These are phyloP conservation scores for Ditylenchus dipsaci DNA, from an alignment of 1,140 invertebrate species.

Conservation along the genomic window DNA sequence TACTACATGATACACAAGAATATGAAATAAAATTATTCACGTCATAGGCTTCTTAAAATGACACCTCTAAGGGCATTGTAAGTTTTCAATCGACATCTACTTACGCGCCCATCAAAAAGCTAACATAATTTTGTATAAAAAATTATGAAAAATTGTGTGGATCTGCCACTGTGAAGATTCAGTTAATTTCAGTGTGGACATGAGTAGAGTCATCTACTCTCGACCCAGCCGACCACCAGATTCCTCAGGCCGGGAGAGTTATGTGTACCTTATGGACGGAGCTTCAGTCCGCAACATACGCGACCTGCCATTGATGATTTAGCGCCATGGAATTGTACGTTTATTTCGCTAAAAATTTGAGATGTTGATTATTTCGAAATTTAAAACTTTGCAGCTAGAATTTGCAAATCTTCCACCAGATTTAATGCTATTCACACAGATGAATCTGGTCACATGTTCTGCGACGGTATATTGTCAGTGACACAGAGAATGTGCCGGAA, in stretches of 20 bases:
- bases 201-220: slow-evolving; percentile 17
- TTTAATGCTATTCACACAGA: slow-evolving; percentile 19
- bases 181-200: slow-evolving; percentile 15
- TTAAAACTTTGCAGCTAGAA: slow-evolving; percentile 15
- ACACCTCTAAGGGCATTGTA: no score
- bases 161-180: no score
- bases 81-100: no score
- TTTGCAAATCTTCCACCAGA: slow-evolving; percentile 30
- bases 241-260: slow-evolving; percentile 19
- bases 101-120: no score
- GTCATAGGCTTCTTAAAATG: no score
- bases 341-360: no score
- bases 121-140: no score
- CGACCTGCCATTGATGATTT: slow-evolving; percentile 30
- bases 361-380: no score
- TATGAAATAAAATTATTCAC: no score
- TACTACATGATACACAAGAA: no score
- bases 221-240: slow-evolving; percentile 22
- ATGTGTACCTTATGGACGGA: slow-evolving; percentile 28
- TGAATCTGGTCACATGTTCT: slow-evolving; percentile 15
- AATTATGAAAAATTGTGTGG: no score
- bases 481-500: slow-evolving; percentile 22
- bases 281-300: slow-evolving; percentile 15
- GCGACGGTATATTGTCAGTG: slow-evolving; percentile 25
- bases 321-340: slow-evolving; percentile 27